Evolutionary conservation across 2,888 invertebrate genomes (phyloP), one percentile per base, ranked within the genome.

Genomic region (Phalera bucephala): DNA sequence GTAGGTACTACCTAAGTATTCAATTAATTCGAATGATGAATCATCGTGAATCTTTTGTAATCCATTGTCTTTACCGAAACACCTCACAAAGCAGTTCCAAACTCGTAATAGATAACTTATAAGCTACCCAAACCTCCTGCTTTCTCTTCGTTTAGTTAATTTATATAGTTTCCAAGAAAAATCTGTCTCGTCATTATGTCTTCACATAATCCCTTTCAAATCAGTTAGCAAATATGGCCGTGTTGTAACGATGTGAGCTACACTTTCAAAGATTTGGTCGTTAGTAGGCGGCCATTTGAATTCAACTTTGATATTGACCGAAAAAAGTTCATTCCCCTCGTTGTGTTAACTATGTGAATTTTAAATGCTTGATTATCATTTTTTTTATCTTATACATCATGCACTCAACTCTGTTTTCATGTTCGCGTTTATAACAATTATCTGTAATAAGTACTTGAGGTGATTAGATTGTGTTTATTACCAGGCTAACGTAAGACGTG

Each of bases 61-160:
- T 45, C 61, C 50, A 74, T 79, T 79, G 72, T 80, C 64, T 65
- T 59, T 42, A 50, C 48, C 45, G 53, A 52, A 63, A 25, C 25
- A 25, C 25, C 11, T 23, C 63, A 61, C 58, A 57, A 36, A 48
- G 45, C 20, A 42, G 51, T 51, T 59, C 61, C 65, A 59, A 64
- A 62, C 60, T 53, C 61, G 52, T 36, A 53, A 56, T 45, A 45
- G 28, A 40, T 46, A 48, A 47, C 51, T 61, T 53, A 39, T 37
- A 43, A 44, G 50, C 71, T 66, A 66, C 63, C 64, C 66, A 67
- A 68, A 69, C 67, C 63, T 51, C 52, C 45, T 45, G 69, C 80
- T 84, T 82, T 83, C 81, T 75, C 74, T 57, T 61, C 3, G 33
- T 40, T 35, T 7, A 38, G 7, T 20, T 4, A 20, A 8, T 9